Evolutionary conservation across 2,113 vertebrate species (phyloP), one percentile per base, ranked within the genome.

Genomic region (Corythoichthys haematopterus): DNA sequence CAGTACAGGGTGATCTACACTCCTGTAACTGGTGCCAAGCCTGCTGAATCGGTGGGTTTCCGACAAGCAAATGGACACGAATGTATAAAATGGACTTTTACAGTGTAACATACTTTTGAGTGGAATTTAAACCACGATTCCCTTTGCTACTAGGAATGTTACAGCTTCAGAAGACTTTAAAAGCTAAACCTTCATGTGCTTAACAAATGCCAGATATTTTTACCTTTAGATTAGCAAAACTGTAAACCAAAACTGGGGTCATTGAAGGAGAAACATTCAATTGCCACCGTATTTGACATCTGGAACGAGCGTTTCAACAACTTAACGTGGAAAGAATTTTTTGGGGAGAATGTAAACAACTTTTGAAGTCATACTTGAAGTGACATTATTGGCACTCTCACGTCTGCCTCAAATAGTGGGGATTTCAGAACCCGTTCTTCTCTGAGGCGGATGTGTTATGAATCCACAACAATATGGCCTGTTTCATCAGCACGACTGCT

Each of bases 31-130:
- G 95, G 94, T 57, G 86, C 88, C 66, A 90, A 84, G 69, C 93
- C 94, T 73, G 87, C 95, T 0, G 92, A 98, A 72, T 96, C 94
- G 77, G 97, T 99, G 88, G 96, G 97, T 94, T 77, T 86, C 52
- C 35, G 51, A 36, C 15, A 14, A 55, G 28, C 62, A 50, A 55
- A 37, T 43, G 6, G 40, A 16, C 60, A 62, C 6, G 66, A 43
- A 6, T 55, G 7, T 20, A 16, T 5, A 14, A 57, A 36, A 57
- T 56, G 53, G 5, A 33, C 35, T 56, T 55, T 55, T 33, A 55
- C 52, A 33, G 9, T 10, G 7, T 33, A 55, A 33, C 64, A 59
- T n/a, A 53, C 48, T 20, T 72, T 47, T 65, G 9, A 35, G 20
- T 37, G 43, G 15, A 62, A 47, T 68, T 70, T 67, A 13, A 51